These are phyloP conservation scores for Bombycilla garrulus DNA, from an alignment of 2,113 vertebrate species.

Conservation along the genomic window DNA sequence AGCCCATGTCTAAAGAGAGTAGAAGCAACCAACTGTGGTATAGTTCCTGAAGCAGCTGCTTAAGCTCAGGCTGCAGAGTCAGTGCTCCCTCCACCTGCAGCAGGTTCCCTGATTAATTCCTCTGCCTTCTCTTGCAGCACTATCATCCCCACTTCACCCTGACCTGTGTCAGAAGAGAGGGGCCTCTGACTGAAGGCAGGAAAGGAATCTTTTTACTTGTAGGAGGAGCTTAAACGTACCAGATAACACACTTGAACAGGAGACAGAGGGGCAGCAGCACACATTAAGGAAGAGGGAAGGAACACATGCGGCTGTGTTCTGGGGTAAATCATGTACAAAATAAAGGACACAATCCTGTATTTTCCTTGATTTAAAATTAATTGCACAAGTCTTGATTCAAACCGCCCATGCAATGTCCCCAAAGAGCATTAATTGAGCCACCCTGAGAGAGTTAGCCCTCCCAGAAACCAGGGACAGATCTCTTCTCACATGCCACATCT, in stretches of 20 bases:
- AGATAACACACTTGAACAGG: rapidly evolving
- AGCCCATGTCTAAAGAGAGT: rapidly evolving
- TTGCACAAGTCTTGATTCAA: background rate
- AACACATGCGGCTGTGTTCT: background rate
- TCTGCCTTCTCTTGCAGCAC: background rate
- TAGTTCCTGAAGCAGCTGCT: background rate
- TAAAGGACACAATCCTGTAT: background rate
- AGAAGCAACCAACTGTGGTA: rapidly evolving
- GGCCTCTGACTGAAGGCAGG: background rate
- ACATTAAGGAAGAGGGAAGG: rapidly evolving
- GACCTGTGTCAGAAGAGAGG: rapidly evolving
- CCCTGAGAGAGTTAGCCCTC: background rate
- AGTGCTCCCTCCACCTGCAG: background rate
- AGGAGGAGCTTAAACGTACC: background rate
- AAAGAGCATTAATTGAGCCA: background rate
- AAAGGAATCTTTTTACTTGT: background rate
- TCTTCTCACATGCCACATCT: rapidly evolving
- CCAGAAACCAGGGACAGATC: background rate
- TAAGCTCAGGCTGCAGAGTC: background rate
- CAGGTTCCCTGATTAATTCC: background rate
- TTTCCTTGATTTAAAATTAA: background rate
- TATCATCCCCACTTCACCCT: background rate
- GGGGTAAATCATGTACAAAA: background rate
- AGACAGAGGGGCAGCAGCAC: background rate
- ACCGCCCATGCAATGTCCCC: rapidly evolving